These are phyloP conservation scores for Platichthys flesus DNA, from an alignment of 2,113 vertebrate genomes.

Conservation along the genomic window DNA sequence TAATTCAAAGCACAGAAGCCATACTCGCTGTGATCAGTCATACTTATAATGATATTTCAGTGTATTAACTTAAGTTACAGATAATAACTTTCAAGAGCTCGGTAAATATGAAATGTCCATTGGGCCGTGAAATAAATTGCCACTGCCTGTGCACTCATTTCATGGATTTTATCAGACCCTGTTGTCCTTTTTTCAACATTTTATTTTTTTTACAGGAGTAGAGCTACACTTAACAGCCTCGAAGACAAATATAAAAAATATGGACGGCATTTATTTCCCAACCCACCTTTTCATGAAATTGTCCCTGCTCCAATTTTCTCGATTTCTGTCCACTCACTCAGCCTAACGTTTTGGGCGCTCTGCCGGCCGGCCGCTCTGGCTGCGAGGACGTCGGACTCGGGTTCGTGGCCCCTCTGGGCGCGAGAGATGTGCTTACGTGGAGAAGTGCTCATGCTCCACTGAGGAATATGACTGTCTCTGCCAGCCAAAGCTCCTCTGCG, in stretches of 20 bases:
- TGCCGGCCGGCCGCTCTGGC: slow-evolving; percentile 43
- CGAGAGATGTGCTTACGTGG: slow-evolving; percentile 55
- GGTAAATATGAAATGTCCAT: slow-evolving; percentile 10
- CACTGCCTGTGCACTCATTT: slow-evolving; percentile 10
- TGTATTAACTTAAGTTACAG: background rate
- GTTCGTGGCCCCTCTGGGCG: slow-evolving; percentile 29
- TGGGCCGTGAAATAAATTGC: slow-evolving; percentile 1
- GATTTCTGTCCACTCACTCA: slow-evolving; percentile 2
- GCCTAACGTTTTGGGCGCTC: slow-evolving; percentile 24
- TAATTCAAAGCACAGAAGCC: too few species aligned
- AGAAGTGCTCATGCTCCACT: slow-evolving; percentile 54
- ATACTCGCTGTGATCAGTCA: too few species aligned
- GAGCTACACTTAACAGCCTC: slow-evolving; percentile 17
- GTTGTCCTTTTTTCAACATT: slow-evolving; percentile 35
- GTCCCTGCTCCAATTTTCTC: background rate
- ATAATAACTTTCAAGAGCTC: background rate
- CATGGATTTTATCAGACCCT: slow-evolving; percentile 10
- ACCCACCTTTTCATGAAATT: slow-evolving; percentile 4
- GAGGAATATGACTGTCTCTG: slow-evolving; percentile 52
- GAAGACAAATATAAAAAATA: slow-evolving; percentile 40
- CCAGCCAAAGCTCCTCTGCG: slow-evolving; percentile 47
- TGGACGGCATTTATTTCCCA: slow-evolving; percentile 32
- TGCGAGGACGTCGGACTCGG: slow-evolving; percentile 37
- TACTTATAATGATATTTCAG: background rate
- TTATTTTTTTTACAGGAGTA: slow-evolving; percentile 32